Percentiles rank a stretch among this genome's conserved stretches.
phyloP scores from a whole-genome alignment of 2,888 invertebrate species.

The Cerceris rybyensis region DNA sequence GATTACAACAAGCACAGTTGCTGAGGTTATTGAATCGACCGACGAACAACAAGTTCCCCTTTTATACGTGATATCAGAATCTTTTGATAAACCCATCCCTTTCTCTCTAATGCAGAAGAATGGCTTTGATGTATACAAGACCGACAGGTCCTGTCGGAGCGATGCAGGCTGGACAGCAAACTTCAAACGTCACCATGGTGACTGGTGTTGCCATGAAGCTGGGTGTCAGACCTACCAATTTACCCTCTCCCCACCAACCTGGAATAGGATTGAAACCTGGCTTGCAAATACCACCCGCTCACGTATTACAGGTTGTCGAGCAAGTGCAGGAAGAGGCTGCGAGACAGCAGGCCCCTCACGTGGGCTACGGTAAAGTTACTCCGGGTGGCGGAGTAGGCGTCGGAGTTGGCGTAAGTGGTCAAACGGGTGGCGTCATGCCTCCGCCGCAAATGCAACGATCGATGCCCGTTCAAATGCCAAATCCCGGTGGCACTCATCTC shows the following conservation, averaged over 20 bases:
- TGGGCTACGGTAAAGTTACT: constrained; percentile 89
- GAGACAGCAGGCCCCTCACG: constrained; percentile 92
- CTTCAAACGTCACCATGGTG: constrained; percentile 83
- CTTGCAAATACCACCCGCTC: constrained; percentile 89
- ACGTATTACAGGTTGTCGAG: constrained; percentile 92
- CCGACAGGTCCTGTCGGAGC: constrained; percentile 82
- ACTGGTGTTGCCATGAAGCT: constrained; percentile 84
- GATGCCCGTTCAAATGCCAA: constrained; percentile 83
- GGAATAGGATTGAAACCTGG: constrained; percentile 87
- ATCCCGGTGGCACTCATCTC: constrained; percentile 79
- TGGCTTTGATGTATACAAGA: constrained; percentile 92
- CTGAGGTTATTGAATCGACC: constrained; percentile 82
- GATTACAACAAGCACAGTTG: constrained; percentile 97
- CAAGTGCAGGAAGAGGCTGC: constrained; percentile 96
- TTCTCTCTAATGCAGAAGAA: constrained; percentile 83
- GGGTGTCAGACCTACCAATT: constrained; percentile 79
- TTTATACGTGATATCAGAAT: background rate
- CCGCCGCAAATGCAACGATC: constrained; percentile 84
- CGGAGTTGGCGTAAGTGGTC: constrained; percentile 82
- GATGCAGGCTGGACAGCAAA: constrained; percentile 77
- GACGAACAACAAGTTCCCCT: background rate
- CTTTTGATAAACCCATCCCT: background rate
- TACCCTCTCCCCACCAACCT: constrained; percentile 83
- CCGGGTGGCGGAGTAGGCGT: constrained; percentile 82
- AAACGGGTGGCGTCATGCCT: constrained; percentile 83